These are phyloP conservation scores for Galagoides demidoff DNA, from an alignment of 2,797 vertebrate genomes.

Conservation along the genomic window DNA sequence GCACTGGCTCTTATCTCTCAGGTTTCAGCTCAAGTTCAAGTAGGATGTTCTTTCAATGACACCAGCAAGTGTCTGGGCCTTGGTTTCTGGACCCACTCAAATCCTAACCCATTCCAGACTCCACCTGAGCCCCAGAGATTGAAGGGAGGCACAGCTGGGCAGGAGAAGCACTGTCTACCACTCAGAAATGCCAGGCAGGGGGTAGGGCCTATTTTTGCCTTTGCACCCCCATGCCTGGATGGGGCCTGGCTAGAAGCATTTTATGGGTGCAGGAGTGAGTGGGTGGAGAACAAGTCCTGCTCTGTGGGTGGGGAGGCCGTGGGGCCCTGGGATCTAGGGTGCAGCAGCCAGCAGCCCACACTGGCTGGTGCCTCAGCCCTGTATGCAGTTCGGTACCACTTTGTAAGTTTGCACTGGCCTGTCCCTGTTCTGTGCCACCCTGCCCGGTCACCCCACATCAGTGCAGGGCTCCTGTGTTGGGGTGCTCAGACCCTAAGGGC, in stretches of 20 bases:
- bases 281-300: background rate
- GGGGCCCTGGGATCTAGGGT: accelerated
- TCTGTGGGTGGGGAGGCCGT: background rate
- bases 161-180: no score
- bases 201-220: background rate
- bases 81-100: background rate
- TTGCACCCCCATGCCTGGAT: no score
- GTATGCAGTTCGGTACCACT: background rate
- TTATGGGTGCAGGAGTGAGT: background rate
- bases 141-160: no score
- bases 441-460: accelerated
- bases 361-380: background rate
- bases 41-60: background rate
- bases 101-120: background rate
- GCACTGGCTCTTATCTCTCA: background rate
- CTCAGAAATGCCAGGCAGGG: background rate
- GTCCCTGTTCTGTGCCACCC: background rate
- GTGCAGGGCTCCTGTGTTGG: background rate
- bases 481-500: background rate
- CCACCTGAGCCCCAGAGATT: background rate
- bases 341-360: no score
- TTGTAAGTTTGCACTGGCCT: background rate
- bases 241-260: background rate
- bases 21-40: background rate
- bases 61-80: background rate